Evolutionary conservation across 2,888 invertebrate species (phyloP).

Genomic region (Eumacrocentrus americanus): DNA sequence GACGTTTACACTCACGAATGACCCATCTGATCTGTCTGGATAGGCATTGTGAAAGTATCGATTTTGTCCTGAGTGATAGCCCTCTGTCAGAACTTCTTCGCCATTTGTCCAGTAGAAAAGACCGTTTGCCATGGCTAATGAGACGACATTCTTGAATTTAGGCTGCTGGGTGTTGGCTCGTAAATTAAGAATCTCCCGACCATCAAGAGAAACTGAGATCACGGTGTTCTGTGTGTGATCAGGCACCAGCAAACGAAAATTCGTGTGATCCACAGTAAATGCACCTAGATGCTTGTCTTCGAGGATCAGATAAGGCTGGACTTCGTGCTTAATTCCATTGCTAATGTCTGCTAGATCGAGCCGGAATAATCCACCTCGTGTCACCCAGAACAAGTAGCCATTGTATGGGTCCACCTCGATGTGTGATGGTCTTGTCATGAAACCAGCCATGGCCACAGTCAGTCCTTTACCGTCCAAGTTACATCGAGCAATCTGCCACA

Average conservation of each 20-base stretch:
- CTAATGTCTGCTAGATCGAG: conserved; percentile 79
- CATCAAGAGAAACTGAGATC: conserved; percentile 81
- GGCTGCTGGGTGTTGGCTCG: conserved; percentile 77
- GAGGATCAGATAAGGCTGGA: conserved; percentile 70
- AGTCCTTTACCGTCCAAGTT: conserved; percentile 76
- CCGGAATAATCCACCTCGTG: conserved; percentile 74
- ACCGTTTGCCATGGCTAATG: conserved; percentile 77
- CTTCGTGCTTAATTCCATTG: conserved; percentile 74
- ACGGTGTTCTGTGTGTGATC: conserved; percentile 79
- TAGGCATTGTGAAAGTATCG: conserved; percentile 81
- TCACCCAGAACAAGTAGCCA: conserved; percentile 86
- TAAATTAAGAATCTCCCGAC: conserved; percentile 75
- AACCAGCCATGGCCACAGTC: conserved; percentile 73
- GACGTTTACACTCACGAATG: conserved; percentile 63
- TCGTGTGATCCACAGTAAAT: conserved; percentile 82
- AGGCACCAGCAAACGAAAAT: conserved; percentile 80
- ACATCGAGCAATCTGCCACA: conserved; percentile 79
- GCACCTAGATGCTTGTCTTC: conserved; percentile 75
- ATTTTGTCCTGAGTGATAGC: conserved; percentile 72
- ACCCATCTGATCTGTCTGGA: conserved; percentile 64
- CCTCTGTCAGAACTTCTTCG: conserved; percentile 77
- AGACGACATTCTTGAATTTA: conserved; percentile 75
- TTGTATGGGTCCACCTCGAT: conserved; percentile 92
- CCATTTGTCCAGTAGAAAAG: conserved; percentile 89
- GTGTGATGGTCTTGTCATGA: conserved; percentile 75